These are phyloP conservation scores for Rousettus leschenaultii DNA, from an alignment of 2,113 vertebrate genomes.

Conservation along the genomic window DNA sequence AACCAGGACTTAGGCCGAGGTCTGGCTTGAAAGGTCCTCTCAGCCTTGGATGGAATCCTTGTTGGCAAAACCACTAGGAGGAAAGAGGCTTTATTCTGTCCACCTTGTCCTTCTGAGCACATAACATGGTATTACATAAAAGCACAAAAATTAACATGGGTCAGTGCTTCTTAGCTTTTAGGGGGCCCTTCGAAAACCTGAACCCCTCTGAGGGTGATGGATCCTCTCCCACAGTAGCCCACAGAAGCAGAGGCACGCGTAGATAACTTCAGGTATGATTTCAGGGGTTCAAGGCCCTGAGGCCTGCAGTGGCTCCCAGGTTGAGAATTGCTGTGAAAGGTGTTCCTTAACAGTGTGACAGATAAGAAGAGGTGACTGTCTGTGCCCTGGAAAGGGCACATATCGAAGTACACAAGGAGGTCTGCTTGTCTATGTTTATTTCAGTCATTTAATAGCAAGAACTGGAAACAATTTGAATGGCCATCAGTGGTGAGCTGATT, in stretches of 20 bases:
- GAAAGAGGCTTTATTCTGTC: not conserved
- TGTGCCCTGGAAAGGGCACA: not conserved
- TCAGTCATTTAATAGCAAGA: not conserved
- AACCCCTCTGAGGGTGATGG: not conserved
- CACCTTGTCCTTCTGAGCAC: not conserved
- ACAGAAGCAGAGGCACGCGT: not conserved
- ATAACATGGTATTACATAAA: rapidly evolving
- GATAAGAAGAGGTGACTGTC: not conserved
- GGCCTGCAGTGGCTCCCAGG: not conserved
- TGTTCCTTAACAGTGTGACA: not conserved
- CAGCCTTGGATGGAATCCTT: not conserved
- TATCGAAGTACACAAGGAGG: not conserved
- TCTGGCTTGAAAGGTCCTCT: not conserved
- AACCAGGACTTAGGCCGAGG: not conserved
- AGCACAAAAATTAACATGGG: not conserved
- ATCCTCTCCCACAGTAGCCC: not conserved
- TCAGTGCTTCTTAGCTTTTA: not conserved
- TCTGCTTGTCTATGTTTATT: not conserved
- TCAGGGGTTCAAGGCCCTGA: not conserved
- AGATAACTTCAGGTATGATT: not conserved
- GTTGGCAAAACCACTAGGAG: not conserved
- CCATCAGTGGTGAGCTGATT: not conserved
- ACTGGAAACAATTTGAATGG: not conserved
- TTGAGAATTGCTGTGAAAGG: not conserved
- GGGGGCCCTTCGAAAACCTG: not conserved